Evolutionary conservation across 2,797 vertebrate species (phyloP), one percentile per base, ranked within the genome.

Genomic region (Halcyon badia): DNA sequence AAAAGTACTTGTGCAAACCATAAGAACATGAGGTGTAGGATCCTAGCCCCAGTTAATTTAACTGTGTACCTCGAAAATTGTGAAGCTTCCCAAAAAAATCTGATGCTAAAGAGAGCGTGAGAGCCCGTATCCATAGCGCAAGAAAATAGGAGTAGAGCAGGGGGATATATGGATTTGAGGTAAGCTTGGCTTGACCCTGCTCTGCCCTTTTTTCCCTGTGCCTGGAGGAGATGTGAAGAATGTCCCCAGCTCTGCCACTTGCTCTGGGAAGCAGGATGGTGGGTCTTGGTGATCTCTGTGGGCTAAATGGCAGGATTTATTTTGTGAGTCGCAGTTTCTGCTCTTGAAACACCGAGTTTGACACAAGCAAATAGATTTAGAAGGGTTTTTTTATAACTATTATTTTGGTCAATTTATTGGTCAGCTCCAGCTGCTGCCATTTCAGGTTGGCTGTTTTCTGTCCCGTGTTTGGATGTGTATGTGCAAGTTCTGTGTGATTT

Each of bases 401-500:
- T 35, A 7, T 44, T 68, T 82, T 18, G 9, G 2, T 71, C 5
- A 37, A 21, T 69, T 68, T 58, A 65, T 64, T 17, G 68, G 30
- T 30, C 41, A 26, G n/a, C 51, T 58, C 44, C 26, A 30, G 58
- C 21, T 21, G 35, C 54, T 89, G 86, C 81, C 33, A 3, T 83
- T 93, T 90, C 64, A 49, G 54, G 33, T 14, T 2, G 52, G 13
- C n/a, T 57, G 26, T 78, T 44, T 77, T 66, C 70, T 41, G 14
- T 30, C 26, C 48, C 73, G 4, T 31, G 41, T 65, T 52, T 31
- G 16, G 35, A 33, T 0, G 2, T 4, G 2, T 26, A 7, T 14
- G 4, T 3, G 2, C 30, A 7, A 82, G 1, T 18, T 11, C 12
- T 6, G 48, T 0, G 3, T 8, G 48, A 60, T 31, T 28, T 35